Base-by-base conservation (phyloP, 2,113 vertebrate species). In the Patagioenas fasciata region DNA sequence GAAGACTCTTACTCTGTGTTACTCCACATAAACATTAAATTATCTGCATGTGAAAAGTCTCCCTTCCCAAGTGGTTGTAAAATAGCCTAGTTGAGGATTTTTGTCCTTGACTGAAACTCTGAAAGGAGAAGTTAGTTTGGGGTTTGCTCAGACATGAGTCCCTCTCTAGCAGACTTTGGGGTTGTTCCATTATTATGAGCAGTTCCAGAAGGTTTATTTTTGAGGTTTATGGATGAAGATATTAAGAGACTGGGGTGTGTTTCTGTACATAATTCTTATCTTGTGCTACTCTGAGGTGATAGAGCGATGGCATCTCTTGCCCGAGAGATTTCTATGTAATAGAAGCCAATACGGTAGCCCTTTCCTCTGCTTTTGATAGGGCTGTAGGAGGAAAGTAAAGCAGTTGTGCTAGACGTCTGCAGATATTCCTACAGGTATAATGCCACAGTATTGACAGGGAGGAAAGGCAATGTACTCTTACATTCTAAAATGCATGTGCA, bases 241-340 rank as follows among this genome's bases (percentile, higher is more conserved):
- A 26, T 2, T 65, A 77, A 78, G 26, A 74, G 25, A 19, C 18
- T 67, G 47, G 31, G 23, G 1, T 44, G 7, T 36, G 6, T 74
- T 92, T 79, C 20, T 67, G 25, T 80, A 18, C 2, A 0, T 80
- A 28, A 5, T 65, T 44, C n/a, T 42, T 77, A 15, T 5, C 24
- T 92, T 50, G 32, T 82, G 11, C 21, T 85, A 2, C 26, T 26
- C 21, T n/a, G 44, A 25, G 36, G 40, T 80, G 32, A 17, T 38
- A 15, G 50, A 89, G 26, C 0, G 1, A 20, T 73, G 71, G 25
- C 42, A 64, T 58, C 36, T 79, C 38, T 86, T 0, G 0, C 57
- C 15, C 12, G 26, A 21, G 31, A 73, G n/a, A 53, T 53, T 80
- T 61, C n/a, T 83, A 7, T 11, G 2, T 40, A 58, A 16, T 9